Conservation (phyloP, 30 jellyfish, hydroid and myxozoan genomes). For the Hydractinia symbiolongicarpus region DNA sequence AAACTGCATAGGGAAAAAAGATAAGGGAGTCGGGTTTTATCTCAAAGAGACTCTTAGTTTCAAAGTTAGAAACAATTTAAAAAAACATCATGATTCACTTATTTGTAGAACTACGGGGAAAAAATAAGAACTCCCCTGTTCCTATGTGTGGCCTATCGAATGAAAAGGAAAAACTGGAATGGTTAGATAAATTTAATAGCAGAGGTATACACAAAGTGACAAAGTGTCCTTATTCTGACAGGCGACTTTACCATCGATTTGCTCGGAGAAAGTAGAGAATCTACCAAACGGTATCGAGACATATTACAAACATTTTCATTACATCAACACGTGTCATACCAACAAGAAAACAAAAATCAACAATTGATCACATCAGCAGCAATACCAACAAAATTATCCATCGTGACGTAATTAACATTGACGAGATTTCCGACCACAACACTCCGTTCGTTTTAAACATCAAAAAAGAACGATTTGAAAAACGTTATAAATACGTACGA, state of each 20-base stretch:
- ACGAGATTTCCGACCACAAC: slow-evolving; percentile 39
- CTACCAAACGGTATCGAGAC: slow-evolving; percentile 33
- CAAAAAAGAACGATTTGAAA: slow-evolving; percentile 26
- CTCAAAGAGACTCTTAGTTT: slow-evolving; percentile 33
- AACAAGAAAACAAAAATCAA: slow-evolving; percentile 45
- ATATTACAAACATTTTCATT: slow-evolving; percentile 33
- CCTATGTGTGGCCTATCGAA: slow-evolving; percentile 42
- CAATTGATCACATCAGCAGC: slow-evolving; percentile 54
- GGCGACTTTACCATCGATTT: slow-evolving; percentile 60
- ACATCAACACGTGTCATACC: slow-evolving; percentile 43
- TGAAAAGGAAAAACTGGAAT: not conserved
- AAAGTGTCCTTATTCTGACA: slow-evolving; percentile 26
- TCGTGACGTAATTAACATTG: slow-evolving; percentile 30
- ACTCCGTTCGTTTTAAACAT: slow-evolving; percentile 27
- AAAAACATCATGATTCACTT: slow-evolving; percentile 44
- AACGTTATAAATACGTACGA: slow-evolving; percentile 58
- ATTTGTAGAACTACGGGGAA: slow-evolving; percentile 30
- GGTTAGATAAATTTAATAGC: slow-evolving; percentile 5
- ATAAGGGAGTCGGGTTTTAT: slow-evolving; percentile 60
- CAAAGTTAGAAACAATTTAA: slow-evolving; percentile 41
- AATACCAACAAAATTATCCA: slow-evolving; percentile 8
- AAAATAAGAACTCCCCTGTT: slow-evolving; percentile 52
- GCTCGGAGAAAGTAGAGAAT: slow-evolving; percentile 1
- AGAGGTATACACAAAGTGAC: not conserved
- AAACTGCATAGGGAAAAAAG: slow-evolving; percentile 40